Evolutionary conservation across 2,113 vertebrate genomes (phyloP), one percentile per base, ranked within the genome.

Genomic region (Vireo altiloquus): DNA sequence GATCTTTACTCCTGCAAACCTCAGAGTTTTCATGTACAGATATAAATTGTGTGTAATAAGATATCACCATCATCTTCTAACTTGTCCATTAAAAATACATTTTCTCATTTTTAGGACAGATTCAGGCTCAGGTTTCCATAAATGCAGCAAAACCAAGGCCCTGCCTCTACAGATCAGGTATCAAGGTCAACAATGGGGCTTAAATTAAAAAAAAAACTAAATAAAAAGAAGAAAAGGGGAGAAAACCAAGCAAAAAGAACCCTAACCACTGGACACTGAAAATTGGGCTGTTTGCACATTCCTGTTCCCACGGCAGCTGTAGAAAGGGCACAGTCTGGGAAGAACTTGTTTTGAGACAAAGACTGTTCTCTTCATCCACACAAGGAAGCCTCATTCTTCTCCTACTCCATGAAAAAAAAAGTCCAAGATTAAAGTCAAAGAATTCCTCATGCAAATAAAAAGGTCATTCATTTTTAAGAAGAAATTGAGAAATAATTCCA

Each of bases 391-490:
- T 70, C 90, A 74, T 94, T 96, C 80, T 88, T 86, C 71, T 69
- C 53, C 47, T 49, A 42, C 25, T 86, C 44, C 59, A 42, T 25
- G 30, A 31, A 78, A 71, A 37, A 82, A 84, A 28, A 9, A 2
- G 4, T 15, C 72, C 63, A 81, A 89, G 16, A 89, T 56, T 74
- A 39, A 90, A 92, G 37, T 75, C 28, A 75, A 60, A 74, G 64
- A 90, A 93, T 68, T 88, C 79, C 75, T 75, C 64, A 25, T 50
- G 69, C 4, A 1, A 37, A 96, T 90, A 92, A 95, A 94, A 74
- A 90, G 15, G 6, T 59, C 54, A 83, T 95, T 97, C 92, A 92
- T 93, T 93, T 97, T 88, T 37, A 66, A 83, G 64, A 65, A 87
- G 66, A 88, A 90, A 71, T 49, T 46, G 30, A 70, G 81, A 80